These are phyloP conservation scores for Fregetta grallaria DNA, from an alignment of 2,113 vertebrate species.

Conservation along the genomic window DNA sequence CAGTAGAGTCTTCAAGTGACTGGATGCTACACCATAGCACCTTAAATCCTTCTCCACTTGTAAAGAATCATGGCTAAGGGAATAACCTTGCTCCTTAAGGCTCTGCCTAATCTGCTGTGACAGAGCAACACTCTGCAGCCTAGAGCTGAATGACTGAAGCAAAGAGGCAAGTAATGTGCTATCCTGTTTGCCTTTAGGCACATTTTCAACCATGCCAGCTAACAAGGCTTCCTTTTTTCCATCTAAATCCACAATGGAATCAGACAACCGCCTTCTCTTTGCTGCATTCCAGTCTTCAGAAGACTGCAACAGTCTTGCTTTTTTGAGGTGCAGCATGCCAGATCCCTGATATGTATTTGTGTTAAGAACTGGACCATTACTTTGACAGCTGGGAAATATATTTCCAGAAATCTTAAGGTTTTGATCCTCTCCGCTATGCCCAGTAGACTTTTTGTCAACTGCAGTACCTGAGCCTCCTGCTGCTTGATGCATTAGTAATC, in stretches of 20 bases:
- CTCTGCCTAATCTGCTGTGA: conserved; percentile 88
- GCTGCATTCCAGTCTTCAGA: conserved; percentile 90
- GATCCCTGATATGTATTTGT: conserved; percentile 79
- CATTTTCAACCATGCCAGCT: conserved; percentile 85
- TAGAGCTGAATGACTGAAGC: conserved; percentile 97
- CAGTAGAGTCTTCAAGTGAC: conserved; percentile 91
- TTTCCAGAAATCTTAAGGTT: conserved; percentile 81
- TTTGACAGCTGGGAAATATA: conserved; percentile 80
- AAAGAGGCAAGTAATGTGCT: conserved; percentile 96
- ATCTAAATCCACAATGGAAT: conserved; percentile 83
- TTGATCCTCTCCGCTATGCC: conserved; percentile 83
- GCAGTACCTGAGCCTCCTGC: conserved; percentile 90
- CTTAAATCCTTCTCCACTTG: conserved; percentile 86
- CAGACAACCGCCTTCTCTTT: conserved; percentile 82
- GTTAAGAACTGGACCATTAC: conserved; percentile 81
- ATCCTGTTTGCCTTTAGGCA: conserved; percentile 89
- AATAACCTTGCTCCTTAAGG: conserved; percentile 82
- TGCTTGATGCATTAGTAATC: conserved; percentile 99
- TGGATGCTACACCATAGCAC: conserved; percentile 90
- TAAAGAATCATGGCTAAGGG: conserved; percentile 75
- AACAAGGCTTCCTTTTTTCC: conserved; percentile 86
- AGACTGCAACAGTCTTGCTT: conserved; percentile 92
- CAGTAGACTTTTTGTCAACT: conserved; percentile 84
- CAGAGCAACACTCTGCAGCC: conserved; percentile 93
- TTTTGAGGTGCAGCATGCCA: conserved; percentile 92